phyloP scores from a whole-genome alignment of 2,888 invertebrate genomes.

The Perithous albicinctus region DNA sequence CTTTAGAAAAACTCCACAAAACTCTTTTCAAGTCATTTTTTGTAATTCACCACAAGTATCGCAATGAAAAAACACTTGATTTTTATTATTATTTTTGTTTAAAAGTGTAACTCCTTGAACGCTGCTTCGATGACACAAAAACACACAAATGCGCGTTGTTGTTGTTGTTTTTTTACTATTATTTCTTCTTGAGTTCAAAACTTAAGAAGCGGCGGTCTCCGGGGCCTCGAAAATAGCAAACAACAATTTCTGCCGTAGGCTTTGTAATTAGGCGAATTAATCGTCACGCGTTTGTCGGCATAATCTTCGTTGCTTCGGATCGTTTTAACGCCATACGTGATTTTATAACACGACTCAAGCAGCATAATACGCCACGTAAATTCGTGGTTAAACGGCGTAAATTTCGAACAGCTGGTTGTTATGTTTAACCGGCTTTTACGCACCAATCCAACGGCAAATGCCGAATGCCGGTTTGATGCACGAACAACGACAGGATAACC shows the following conservation, averaged over 20 bases:
- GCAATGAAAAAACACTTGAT: no score
- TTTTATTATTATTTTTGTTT: no score
- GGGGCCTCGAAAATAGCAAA: constrained; percentile 74
- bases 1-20: not conserved
- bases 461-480: constrained; percentile 83
- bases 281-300: constrained; percentile 60
- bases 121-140: constrained; percentile 1
- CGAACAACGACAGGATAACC: constrained; percentile 17
- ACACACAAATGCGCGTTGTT: constrained; percentile 20
- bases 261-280: constrained; percentile 41
- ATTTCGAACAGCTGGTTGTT: constrained; percentile 58
- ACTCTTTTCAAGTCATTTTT: constrained; percentile 5
- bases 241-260: constrained; percentile 56
- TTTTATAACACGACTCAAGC: constrained; percentile 73
- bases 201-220: constrained; percentile 85
- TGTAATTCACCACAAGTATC: not conserved
- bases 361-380: constrained; percentile 71
- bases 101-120: no score
- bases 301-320: constrained; percentile 51
- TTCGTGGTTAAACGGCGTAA: not conserved
- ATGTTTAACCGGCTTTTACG: constrained; percentile 80
- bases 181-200: constrained; percentile 78
- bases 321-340: constrained; percentile 66
- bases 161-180: no score
- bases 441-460: constrained; percentile 87